A percentile compares a stretch with the other conserved stretches of the same genome.
phyloP scores from a whole-genome alignment of 2,888 invertebrate genomes.

The Pardosa pseudoannulata region DNA sequence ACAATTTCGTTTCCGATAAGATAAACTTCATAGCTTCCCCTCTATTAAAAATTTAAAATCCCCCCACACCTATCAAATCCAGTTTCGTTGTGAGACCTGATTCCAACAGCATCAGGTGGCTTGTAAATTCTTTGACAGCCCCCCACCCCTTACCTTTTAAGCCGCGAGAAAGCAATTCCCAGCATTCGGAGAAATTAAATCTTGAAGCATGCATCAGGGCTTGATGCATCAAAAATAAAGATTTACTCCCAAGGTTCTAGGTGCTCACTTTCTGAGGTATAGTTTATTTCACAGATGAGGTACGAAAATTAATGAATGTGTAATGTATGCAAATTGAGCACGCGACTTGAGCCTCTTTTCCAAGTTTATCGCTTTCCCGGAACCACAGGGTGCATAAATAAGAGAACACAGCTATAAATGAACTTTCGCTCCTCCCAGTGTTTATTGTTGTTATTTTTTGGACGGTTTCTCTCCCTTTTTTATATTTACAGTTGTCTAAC shows the following conservation, averaged over 20 bases:
- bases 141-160: slow-evolving; percentile 19
- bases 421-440: slow-evolving; percentile 40
- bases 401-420: slow-evolving; percentile 51
- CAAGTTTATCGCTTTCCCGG: slow-evolving; percentile 19
- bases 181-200: slow-evolving; percentile 55
- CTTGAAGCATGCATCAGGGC: slow-evolving; percentile 31
- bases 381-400: slow-evolving; percentile 59
- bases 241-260: slow-evolving; percentile 42
- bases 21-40: not conserved
- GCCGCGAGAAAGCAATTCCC: slow-evolving; percentile 6
- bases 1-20: not conserved
- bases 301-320: slow-evolving; percentile 67
- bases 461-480: slow-evolving; percentile 8
- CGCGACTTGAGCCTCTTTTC: slow-evolving; percentile 21
- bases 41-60: too few species aligned
- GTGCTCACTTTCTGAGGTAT: slow-evolving; percentile 27
- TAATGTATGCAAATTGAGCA: slow-evolving; percentile 67
- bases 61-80: not conserved
- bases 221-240: slow-evolving; percentile 41
- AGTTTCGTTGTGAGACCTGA: too few species aligned
- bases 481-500: slow-evolving; percentile 1
- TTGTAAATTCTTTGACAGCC: slow-evolving; percentile 2
- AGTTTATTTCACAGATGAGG: slow-evolving; percentile 57
- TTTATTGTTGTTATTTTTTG: slow-evolving; percentile 17
- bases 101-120: too few species aligned